Conservation (phyloP, 2,888 invertebrate genomes). For the Sesia bembeciformis region DNA sequence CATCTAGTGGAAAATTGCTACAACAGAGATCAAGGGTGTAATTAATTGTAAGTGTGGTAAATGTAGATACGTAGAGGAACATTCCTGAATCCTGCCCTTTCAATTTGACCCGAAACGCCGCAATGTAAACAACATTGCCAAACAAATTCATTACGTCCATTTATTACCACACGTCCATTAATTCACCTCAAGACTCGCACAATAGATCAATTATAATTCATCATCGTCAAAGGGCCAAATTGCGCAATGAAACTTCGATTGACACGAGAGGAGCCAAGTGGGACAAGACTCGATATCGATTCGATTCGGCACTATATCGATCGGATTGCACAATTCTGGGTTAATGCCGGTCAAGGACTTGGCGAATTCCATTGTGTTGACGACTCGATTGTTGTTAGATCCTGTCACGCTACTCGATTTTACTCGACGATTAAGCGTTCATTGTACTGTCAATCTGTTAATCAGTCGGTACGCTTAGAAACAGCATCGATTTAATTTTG, state of each 20-base stretch:
- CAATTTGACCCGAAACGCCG: not conserved
- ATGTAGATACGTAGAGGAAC: too few species aligned
- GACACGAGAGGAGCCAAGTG: slow-evolving; percentile 38
- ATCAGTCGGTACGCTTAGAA: slow-evolving; percentile 1
- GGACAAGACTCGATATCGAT: slow-evolving; percentile 41
- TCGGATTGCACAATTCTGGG: slow-evolving; percentile 43
- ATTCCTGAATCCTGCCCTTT: too few species aligned
- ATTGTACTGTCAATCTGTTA: slow-evolving; percentile 22
- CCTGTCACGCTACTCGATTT: slow-evolving; percentile 7
- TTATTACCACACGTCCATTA: slow-evolving; percentile 13
- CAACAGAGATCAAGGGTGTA: too few species aligned
- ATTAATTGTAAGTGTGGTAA: too few species aligned
- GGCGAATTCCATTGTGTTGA: slow-evolving; percentile 28
- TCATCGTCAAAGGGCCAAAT: slow-evolving; percentile 40
- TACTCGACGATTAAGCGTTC: slow-evolving; percentile 18
- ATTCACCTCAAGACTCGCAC: slow-evolving; percentile 29
- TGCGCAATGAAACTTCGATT: slow-evolving; percentile 42
- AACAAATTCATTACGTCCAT: not conserved
- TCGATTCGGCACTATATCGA: slow-evolving; percentile 49
- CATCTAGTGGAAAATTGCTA: too few species aligned
- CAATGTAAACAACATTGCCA: not conserved
- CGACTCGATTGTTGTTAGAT: slow-evolving; percentile 26
- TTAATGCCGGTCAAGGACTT: slow-evolving; percentile 60
- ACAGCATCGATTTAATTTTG: not conserved
- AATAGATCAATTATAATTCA: slow-evolving; percentile 34